A percentile compares a stretch with the other conserved stretches of the same genome.
Conservation (phyloP, 1,140 invertebrate genomes). For the Rhizoglyphus robini region DNA sequence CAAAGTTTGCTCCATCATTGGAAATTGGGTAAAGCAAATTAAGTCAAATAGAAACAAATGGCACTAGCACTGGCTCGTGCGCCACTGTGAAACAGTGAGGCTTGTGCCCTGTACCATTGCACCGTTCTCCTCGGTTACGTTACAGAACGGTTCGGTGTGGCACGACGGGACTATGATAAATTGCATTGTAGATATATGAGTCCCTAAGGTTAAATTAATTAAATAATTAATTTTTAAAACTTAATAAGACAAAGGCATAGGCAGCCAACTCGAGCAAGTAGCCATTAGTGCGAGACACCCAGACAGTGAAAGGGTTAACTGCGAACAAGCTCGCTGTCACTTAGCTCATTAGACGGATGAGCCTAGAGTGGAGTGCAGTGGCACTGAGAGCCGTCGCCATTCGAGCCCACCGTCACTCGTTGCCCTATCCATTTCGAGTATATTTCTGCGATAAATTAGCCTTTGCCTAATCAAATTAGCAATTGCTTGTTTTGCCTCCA, state of each 20-base stretch:
- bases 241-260: constrained; percentile 7
- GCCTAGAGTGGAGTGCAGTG: neutral
- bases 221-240: constrained; percentile 19
- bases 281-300: neutral
- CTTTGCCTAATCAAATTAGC: constrained; percentile 11
- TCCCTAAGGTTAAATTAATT: constrained; percentile 18
- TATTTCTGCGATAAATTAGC: constrained; percentile 1
- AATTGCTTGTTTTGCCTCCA: neutral
- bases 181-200: neutral
- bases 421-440: neutral
- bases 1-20: no score
- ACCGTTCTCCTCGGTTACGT: no score
- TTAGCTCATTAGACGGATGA: neutral
- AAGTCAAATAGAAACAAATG: no score
- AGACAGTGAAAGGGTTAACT: neutral
- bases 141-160: no score
- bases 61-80: no score
- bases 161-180: constrained; percentile 18
- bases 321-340: neutral
- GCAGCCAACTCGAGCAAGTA: no score
- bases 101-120: no score
- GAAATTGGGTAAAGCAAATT: no score
- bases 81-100: no score
- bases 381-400: neutral
- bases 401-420: neutral